Conservation (phyloP, 1,140 invertebrate genomes). For the Brachionus sp. region DNA sequence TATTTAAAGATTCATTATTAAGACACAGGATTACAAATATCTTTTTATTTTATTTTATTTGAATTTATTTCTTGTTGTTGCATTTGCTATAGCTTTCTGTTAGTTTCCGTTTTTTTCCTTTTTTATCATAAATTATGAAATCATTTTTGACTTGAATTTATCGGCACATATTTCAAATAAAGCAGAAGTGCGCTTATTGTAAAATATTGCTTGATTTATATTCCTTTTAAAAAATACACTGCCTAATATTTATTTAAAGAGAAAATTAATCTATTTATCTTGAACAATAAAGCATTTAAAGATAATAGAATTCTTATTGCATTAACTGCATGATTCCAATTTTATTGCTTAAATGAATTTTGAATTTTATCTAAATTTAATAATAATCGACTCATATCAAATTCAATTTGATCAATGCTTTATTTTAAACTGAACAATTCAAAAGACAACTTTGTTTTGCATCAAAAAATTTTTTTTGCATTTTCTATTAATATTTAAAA, state of each 20-base stretch:
- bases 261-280: neutral
- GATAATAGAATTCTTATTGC: neutral
- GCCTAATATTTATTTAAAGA: neutral
- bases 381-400: too few species aligned
- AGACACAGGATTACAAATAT: conserved; percentile 15
- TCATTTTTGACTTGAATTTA: neutral
- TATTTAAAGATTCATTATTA: neutral
- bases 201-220: neutral
- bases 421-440: neutral
- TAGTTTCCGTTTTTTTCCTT: neutral
- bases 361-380: neutral
- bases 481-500: neutral
- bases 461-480: neutral
- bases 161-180: neutral
- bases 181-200: neutral
- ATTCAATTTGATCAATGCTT: neutral
- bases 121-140: conserved; percentile 1
- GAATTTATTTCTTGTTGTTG: conserved; percentile 8
- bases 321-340: neutral
- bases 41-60: conserved; percentile 29
- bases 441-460: neutral
- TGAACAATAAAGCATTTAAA: neutral
- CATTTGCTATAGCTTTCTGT: neutral
- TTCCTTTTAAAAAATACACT: neutral
- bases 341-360: neutral